Percentiles rank a stretch among this genome's conserved stretches.
phyloP scores from a whole-genome alignment of 2,797 vertebrate genomes.

The Rhinichthys osculus region DNA sequence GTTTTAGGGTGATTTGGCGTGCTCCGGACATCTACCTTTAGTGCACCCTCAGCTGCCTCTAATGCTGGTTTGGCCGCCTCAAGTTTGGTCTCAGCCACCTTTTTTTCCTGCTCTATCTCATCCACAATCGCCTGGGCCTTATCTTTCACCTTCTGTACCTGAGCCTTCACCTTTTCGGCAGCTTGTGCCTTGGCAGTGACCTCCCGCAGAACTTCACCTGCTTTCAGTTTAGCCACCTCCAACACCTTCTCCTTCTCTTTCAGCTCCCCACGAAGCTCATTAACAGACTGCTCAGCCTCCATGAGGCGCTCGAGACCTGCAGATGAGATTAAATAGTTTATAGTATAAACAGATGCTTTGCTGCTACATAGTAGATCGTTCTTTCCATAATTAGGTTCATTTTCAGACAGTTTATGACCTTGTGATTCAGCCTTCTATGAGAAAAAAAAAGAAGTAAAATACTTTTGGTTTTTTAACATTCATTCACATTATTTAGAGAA shows the following conservation, averaged over 20 bases:
- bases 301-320: conserved; percentile 84
- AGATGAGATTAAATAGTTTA: not conserved
- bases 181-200: conserved; percentile 84
- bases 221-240: conserved; percentile 79
- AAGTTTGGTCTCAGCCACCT: conserved; percentile 81
- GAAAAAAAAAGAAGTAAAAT: too few species aligned
- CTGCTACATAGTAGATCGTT: not conserved
- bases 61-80: conserved; percentile 84
- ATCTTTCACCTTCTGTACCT: conserved; percentile 88
- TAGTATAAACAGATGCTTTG: conserved; percentile 39
- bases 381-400: not conserved
- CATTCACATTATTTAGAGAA: too few species aligned
- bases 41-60: conserved; percentile 79
- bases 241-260: conserved; percentile 82
- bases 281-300: conserved; percentile 86
- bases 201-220: conserved; percentile 80
- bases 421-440: not conserved
- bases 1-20: not conserved
- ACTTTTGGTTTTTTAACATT: too few species aligned
- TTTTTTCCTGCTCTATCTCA: conserved; percentile 84
- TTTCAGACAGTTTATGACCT: not conserved
- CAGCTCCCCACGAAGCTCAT: conserved; percentile 80
- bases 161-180: conserved; percentile 82
- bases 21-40: conserved; percentile 75
- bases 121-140: conserved; percentile 86